Evolutionary conservation across 2,113 vertebrate species (phyloP).

Genomic region (Hippopotamus amphibius): DNA sequence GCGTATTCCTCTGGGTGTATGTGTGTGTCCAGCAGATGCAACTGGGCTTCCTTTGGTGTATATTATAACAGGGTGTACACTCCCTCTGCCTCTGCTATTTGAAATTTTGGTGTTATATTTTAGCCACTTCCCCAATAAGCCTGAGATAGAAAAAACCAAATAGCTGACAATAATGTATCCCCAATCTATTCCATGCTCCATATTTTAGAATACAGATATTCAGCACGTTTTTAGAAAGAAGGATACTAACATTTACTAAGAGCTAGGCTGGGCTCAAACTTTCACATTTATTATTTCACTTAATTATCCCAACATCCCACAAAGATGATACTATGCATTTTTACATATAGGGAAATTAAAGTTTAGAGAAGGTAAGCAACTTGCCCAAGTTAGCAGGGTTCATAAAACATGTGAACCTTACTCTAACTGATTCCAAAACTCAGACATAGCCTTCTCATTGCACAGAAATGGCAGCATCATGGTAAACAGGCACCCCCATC

Average conservation of each 20-base stretch:
- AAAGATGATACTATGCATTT: neutral
- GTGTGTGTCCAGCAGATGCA: neutral
- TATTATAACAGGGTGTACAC: neutral
- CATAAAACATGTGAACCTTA: neutral
- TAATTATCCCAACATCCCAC: neutral
- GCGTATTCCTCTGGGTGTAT: neutral
- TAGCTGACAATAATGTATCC: neutral
- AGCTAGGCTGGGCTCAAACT: neutral
- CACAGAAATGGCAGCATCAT: fast-evolving
- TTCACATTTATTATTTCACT: neutral
- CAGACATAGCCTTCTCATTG: neutral
- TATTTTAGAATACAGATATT: neutral
- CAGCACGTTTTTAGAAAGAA: neutral
- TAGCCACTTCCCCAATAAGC: neutral
- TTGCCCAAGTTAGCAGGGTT: neutral
- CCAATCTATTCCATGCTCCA: neutral
- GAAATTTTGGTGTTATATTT: neutral
- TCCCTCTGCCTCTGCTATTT: neutral
- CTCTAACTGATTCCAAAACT: neutral
- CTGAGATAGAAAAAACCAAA: neutral
- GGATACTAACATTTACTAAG: neutral
- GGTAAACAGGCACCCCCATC: fast-evolving
- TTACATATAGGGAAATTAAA: slow-evolving; percentile 12
- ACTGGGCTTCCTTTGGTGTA: neutral
- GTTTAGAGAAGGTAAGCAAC: neutral